A percentile compares a stretch with the other conserved stretches of the same genome.
These are phyloP conservation scores for Lophotriccus pileatus DNA, from an alignment of 2,797 vertebrate species.

Conservation along the genomic window DNA sequence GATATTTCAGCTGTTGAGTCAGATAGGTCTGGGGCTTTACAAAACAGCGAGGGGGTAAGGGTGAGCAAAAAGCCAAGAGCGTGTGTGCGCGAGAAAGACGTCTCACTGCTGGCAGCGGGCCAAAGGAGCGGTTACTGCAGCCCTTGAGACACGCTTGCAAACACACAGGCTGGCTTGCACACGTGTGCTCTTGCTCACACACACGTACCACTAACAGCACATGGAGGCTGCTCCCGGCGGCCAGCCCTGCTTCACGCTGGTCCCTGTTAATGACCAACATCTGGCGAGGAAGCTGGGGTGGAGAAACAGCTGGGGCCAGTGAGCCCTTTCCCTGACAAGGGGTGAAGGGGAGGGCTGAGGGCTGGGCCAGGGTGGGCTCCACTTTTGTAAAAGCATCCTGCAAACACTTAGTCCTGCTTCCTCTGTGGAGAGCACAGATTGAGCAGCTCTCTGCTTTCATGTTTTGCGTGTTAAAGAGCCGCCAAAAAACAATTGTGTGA, in stretches of 20 bases:
- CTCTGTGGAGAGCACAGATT: background rate
- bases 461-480: background rate
- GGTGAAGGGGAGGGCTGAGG: background rate
- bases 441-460: background rate
- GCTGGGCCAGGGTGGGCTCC: background rate
- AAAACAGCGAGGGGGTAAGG: background rate
- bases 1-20: constrained; percentile 2
- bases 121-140: background rate
- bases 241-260: background rate
- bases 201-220: background rate
- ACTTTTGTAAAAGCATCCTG: background rate
- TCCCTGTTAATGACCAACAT: constrained; percentile 23
- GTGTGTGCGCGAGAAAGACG: background rate
- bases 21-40: background rate
- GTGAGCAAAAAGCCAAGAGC: background rate
- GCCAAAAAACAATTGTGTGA: background rate
- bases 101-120: background rate
- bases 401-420: background rate
- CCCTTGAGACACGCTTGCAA: background rate
- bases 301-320: background rate
- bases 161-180: background rate
- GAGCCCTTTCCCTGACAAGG: background rate
- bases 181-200: background rate
- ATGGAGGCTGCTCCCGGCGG: background rate
- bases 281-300: background rate